Evolutionary conservation across 2,113 vertebrate species (phyloP).

Genomic region (Epinephelus fuscoguttatus): DNA sequence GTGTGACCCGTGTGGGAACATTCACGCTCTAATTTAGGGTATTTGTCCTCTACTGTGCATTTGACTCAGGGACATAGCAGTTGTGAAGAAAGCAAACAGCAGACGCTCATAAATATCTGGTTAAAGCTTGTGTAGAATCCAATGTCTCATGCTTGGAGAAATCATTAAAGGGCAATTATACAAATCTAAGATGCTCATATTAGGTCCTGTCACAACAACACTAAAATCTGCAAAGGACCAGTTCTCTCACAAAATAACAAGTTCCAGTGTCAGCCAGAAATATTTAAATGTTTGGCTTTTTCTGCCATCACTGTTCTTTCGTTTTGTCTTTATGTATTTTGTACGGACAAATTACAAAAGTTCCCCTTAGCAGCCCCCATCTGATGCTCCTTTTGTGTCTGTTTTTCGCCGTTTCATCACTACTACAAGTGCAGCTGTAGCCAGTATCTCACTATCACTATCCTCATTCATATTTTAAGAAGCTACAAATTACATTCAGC

Average conservation of each 20-base stretch:
- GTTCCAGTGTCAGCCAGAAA: not conserved
- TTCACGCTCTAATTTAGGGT: conserved; percentile 23
- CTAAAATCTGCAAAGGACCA: not conserved
- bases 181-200: not conserved
- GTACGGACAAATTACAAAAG: conserved; percentile 1
- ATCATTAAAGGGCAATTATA: not conserved
- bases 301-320: not conserved
- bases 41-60: not conserved
- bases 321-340: not conserved
- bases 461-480: no score
- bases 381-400: no score
- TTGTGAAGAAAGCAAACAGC: not conserved
- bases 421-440: no score
- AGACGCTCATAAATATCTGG: not conserved
- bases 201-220: not conserved
- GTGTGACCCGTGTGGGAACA: not conserved
- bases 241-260: not conserved
- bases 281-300: conserved; percentile 5
- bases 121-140: not conserved
- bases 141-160: no score
- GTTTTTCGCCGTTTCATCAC: no score
- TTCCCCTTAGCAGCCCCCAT: not conserved
- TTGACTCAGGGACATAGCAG: not conserved
- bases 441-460: no score
- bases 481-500: no score